phyloP scores from a whole-genome alignment of 2,888 invertebrate species.

The Aspidiotus rigidus region DNA sequence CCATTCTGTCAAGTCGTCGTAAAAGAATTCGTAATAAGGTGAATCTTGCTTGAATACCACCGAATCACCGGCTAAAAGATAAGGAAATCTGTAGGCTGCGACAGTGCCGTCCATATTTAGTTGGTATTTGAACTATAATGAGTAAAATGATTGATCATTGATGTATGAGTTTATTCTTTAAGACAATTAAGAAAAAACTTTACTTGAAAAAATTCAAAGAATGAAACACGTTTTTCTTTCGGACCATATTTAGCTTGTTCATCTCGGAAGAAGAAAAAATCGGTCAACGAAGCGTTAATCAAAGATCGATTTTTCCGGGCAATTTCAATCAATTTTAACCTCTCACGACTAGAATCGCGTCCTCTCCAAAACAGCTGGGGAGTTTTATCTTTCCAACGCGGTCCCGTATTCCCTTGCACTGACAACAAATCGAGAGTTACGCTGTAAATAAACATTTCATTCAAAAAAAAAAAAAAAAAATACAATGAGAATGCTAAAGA shows the following conservation, averaged over 20 bases:
- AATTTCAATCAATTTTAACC: constrained; percentile 72
- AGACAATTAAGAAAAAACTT: constrained; percentile 41
- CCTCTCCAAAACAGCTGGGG: constrained; percentile 83
- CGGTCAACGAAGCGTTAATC: constrained; percentile 84
- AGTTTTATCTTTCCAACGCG: constrained; percentile 63
- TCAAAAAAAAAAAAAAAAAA: constrained; percentile 28
- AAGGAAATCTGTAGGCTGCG: constrained; percentile 89
- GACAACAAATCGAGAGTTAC: constrained; percentile 83
- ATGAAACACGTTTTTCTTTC: constrained; percentile 70
- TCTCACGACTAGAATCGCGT: constrained; percentile 75
- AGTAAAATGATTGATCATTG: constrained; percentile 33
- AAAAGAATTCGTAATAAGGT: constrained; percentile 91
- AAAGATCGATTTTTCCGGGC: constrained; percentile 64
- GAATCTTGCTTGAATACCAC: constrained; percentile 87
- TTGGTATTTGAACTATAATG: constrained; percentile 83
- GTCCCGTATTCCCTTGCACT: constrained; percentile 68
- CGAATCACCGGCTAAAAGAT: constrained; percentile 77
- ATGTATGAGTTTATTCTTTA: neutral
- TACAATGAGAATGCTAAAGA: neutral
- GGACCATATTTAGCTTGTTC: constrained; percentile 78
- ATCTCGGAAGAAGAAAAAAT: constrained; percentile 90
- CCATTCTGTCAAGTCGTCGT: constrained; percentile 61
- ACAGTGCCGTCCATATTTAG: constrained; percentile 92
- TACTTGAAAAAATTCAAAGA: constrained; percentile 91
- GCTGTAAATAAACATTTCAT: constrained; percentile 46